Evolutionary conservation across 2,113 vertebrate species (phyloP), one percentile per base, ranked within the genome.

Genomic region (Lampris incognitus): DNA sequence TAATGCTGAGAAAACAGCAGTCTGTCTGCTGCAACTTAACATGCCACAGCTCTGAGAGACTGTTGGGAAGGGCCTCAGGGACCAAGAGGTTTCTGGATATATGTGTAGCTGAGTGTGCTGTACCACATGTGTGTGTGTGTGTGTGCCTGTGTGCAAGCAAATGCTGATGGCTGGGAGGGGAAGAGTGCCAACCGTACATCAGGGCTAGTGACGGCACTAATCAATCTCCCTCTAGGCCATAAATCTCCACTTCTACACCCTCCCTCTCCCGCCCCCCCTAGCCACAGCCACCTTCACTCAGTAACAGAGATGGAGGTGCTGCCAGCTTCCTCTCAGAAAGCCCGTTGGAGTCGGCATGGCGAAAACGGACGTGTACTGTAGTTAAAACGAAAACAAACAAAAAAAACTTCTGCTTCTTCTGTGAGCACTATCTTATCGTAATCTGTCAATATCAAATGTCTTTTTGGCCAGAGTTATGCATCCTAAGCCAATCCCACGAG

Each of bases 161-260:
- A 87, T 78, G 82, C 41, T 69, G 41, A 89, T 83, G 89, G 71
- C 73, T 67, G 83, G 84, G 89, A 84, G 84, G 85, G 83, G 67
- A 75, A 89, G 84, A 89, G 88, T 90, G 92, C 91, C 93, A 94
- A 86, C 87, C 81, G 85, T 92, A 93, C 91, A 94, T 94, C 93
- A 94, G 90, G 91, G 88, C 90, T 85, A 72, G 88, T 94, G 94
- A 94, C 87, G 91, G 92, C 90, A 81, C 86, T 93, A 94, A 94
- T 95, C 93, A 94, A 94, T 95, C 92, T 94, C 90, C 88, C 93
- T 88, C 87, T 80, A 88, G 90, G 88, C 91, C 88, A 94, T 93
- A 93, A 94, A 93, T 94, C 92, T 92, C 86, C 61, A 80, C 77
- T 77, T 85, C 85, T 74, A 51, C 85, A 79, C 85, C 80, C 81